Base-by-base conservation (phyloP, 2,888 invertebrate species). In the Epinotia brunnichana region DNA sequence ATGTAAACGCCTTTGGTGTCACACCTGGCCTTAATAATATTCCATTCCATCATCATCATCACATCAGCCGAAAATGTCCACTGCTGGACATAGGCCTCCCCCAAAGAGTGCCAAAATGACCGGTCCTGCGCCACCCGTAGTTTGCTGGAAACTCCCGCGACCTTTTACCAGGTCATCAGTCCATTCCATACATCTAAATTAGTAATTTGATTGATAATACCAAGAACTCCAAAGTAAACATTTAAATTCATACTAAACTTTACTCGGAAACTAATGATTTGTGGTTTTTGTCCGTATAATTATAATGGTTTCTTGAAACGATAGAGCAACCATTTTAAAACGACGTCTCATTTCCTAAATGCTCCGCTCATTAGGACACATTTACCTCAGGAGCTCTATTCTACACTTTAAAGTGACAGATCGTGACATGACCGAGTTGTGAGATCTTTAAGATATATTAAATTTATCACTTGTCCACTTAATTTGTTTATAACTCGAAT, bases 301-400 rank as follows among this genome's bases (percentile, higher is more conserved):
- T 24, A 54, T 53, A 64, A 54, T 64, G 15, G 66, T 61, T 53
- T 61, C 61, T 39, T 11, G 9, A 54, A 71, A 60, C 61, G 66
- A 66, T 60, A 60, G 66, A 39, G 11, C 19, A 35, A 60, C 21
- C 71, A 71, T 71, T 19, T 54, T 54, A 44, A 54, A 29, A 24
- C 41, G 62, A 54, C 56, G 66, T 51, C 51, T 69, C 69, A 69
- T 69, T 69, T 66, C 39, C 69, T 54, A 48, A 61, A 71, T 71
- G 53, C 53, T 39, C 2, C 24, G n/a, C 59, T 53, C 66, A 44
- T 71, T 66, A 60, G 29, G 19, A 5, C 15, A 13, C 48, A 48
- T 29, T 19, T 69, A 44, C 53, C 53, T 61, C 21, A 57, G 13
- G 7, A 48, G n/a, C n/a, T n/a, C 4, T 15, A 44, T 44, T 44